Base-by-base conservation (phyloP, 2,113 vertebrate species). In the human (Homo sapiens) region DNA sequence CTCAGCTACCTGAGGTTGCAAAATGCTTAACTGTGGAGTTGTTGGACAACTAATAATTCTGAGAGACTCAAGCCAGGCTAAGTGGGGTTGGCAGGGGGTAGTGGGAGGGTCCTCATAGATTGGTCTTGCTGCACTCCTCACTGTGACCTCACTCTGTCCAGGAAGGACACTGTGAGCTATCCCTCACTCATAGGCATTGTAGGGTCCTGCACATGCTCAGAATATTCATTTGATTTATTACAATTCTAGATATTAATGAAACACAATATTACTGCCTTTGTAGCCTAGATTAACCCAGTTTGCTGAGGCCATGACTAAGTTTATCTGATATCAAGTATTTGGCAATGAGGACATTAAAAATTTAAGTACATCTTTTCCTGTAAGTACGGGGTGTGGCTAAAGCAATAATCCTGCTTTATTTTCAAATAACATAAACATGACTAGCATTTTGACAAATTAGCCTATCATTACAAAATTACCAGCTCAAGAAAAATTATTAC, bases 291-390 rank as follows among this genome's bases (percentile, higher is more conserved):
- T 90, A 96, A 57, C 80, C 20, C 12, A 64, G 40, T 92, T 89
- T 95, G 27, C 61, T 93, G 27, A 92, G 38, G 20, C 61, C 22
- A 11, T 86, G 78, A 80, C 27, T 83, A 89, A 84, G 10, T 76
- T 83, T 89, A 93, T 95, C 79, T 95, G 55, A 70, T 92, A 93
- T 32, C 59, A 93, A 90, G 10, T n/a, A 83, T 97, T 96, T 93
- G 61, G 57, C 84, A 96, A 75, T 18, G 30, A 64, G 80, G 57
- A 57, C 17, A n/a, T 89, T 92, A 64, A 87, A 88, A 84, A 94
- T 32, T 0, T 25, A 89, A 14, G 87, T 16, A n/a, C 55, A 93
- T 64, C 27, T 89, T 95, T 96, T 93, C 90, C 38, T 84, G n/a
- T 96, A 93, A 97, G 35, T 30, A 48, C 40, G 38, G 40, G 70